A percentile compares a stretch with the other conserved stretches of the same genome.
Conservation (phyloP, 2,113 vertebrate species). For the Dunckerocampus dactyliophorus region DNA sequence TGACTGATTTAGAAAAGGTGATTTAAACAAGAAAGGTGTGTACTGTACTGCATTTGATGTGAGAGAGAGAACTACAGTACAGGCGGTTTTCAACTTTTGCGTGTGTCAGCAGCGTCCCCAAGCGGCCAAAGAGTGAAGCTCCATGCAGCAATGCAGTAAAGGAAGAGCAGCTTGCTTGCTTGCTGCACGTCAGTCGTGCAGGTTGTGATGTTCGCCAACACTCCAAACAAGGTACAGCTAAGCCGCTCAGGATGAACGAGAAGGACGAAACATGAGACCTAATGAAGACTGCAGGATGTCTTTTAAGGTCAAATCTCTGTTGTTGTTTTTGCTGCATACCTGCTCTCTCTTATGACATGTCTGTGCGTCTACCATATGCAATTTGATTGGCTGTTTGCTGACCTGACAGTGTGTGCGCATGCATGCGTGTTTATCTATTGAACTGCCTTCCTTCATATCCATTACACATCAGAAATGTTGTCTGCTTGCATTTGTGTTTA, state of each 20-base stretch:
- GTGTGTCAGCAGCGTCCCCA: slow-evolving; percentile 36
- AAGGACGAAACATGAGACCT: slow-evolving; percentile 58
- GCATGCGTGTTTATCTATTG: no score
- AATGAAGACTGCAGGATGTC: slow-evolving; percentile 69
- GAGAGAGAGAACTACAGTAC: no score
- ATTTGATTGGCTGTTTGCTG: slow-evolving; percentile 4
- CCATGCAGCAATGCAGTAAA: slow-evolving; percentile 27
- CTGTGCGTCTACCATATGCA: neutral
- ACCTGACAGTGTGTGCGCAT: no score
- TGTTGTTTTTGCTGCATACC: no score
- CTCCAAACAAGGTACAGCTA: slow-evolving; percentile 51
- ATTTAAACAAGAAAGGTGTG: neutral
- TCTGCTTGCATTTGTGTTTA: no score
- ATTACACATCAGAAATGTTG: no score
- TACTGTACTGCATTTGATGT: neutral
- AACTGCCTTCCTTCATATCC: no score
- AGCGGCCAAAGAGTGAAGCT: neutral
- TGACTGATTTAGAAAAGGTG: no score
- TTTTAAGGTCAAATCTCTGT: slow-evolving; percentile 70
- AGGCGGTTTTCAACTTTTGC: neutral
- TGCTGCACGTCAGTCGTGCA: neutral
- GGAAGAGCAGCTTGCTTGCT: slow-evolving; percentile 49
- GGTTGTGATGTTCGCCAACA: slow-evolving; percentile 55
- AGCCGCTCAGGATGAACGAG: slow-evolving; percentile 38
- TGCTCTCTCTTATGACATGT: slow-evolving; percentile 6